phyloP scores from a whole-genome alignment of 2,113 vertebrate species.

The Vimba vimba region DNA sequence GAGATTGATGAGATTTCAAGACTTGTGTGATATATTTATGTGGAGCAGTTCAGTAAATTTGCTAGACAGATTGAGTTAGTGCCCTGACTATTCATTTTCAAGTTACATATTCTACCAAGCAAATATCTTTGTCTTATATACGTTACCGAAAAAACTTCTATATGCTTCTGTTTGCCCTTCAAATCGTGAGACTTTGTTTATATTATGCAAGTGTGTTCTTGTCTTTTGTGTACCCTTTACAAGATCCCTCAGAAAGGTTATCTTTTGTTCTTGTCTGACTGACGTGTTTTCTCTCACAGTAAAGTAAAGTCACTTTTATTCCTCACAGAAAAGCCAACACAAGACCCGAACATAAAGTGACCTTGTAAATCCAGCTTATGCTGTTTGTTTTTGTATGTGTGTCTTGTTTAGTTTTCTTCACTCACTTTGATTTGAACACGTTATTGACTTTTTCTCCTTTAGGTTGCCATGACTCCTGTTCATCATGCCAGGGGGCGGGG shows the following conservation, averaged over 20 bases:
- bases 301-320: not conserved
- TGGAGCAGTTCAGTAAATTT: not conserved
- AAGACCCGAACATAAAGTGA: slow-evolving; percentile 27
- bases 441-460: slow-evolving; percentile 47
- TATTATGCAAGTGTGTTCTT: slow-evolving; percentile 10
- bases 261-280: slow-evolving; percentile 48
- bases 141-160: not conserved
- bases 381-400: not conserved
- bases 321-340: slow-evolving; percentile 20
- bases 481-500: slow-evolving; percentile 77
- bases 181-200: not conserved
- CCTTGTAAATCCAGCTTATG: slow-evolving; percentile 4
- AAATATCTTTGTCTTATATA: not conserved
- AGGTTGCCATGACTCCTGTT: slow-evolving; percentile 89
- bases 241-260: slow-evolving; percentile 48
- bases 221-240: slow-evolving; percentile 6
- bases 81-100: not conserved
- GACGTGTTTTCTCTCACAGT: slow-evolving; percentile 26
- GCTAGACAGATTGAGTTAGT: slow-evolving; percentile 8
- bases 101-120: not conserved
- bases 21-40: not conserved
- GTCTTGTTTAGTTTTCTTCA: not conserved
- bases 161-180: slow-evolving; percentile 25
- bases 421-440: not conserved
- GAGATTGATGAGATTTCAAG: not conserved